Conservation (phyloP, 92 coral and sea anemone species). For the Epizoanthus stellaris region DNA sequence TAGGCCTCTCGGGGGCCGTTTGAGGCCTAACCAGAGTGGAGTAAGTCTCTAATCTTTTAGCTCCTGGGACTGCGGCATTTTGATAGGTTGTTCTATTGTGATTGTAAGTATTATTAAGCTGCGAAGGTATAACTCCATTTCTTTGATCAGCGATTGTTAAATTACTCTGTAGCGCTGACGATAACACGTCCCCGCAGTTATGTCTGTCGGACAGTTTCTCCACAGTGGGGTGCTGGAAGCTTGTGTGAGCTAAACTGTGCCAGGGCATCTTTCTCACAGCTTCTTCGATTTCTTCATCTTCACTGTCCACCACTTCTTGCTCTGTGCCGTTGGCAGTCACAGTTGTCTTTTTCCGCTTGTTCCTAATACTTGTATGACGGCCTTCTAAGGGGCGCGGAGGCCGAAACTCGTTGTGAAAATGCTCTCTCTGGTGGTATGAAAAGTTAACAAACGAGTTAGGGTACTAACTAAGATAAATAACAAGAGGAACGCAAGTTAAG, state of each 20-base stretch:
- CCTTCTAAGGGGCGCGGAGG: slow-evolving; percentile 84
- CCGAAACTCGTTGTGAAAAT: slow-evolving; percentile 72
- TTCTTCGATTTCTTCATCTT: slow-evolving; percentile 70
- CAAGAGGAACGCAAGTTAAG: no score
- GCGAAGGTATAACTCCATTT: slow-evolving; percentile 15
- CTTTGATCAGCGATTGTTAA: slow-evolving; percentile 27
- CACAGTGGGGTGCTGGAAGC: slow-evolving; percentile 21
- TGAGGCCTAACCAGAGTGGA: slow-evolving; percentile 65
- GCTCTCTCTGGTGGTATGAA: slow-evolving; percentile 67
- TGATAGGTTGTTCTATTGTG: slow-evolving; percentile 20
- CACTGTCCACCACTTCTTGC: slow-evolving; percentile 74
- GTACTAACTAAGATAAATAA: no score
- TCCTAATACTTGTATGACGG: slow-evolving; percentile 75
- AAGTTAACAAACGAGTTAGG: no score
- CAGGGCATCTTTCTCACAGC: slow-evolving; percentile 35
- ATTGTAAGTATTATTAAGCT: background rate
- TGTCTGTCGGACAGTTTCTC: slow-evolving; percentile 17
- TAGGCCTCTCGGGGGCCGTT: slow-evolving; percentile 81
- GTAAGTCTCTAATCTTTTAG: slow-evolving; percentile 12
- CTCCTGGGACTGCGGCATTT: slow-evolving; percentile 29
- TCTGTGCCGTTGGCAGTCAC: slow-evolving; percentile 72
- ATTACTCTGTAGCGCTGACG: slow-evolving; percentile 41
- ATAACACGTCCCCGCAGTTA: background rate
- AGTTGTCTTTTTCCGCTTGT: slow-evolving; percentile 48
- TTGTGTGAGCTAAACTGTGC: slow-evolving; percentile 38